Evolutionary conservation across 2,797 vertebrate species (phyloP), one percentile per base, ranked within the genome.

Genomic region (Cuniculus paca): DNA sequence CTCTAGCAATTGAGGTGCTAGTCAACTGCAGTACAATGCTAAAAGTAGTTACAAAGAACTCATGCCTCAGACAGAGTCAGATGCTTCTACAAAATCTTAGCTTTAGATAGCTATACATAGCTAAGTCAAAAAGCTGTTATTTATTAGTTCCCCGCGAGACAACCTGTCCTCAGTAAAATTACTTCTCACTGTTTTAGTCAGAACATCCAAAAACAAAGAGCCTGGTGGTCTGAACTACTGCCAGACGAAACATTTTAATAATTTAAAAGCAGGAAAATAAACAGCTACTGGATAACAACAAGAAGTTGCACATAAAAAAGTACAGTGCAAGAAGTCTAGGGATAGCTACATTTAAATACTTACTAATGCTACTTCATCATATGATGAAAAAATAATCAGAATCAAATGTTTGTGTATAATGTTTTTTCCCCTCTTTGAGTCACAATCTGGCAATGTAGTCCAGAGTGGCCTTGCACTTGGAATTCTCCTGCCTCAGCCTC

Each of bases 301-400:
- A 75, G 56, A 95, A 94, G 88, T 88, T 28, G n/a, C 20, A 91
- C 28, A 85, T 80, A 8, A 24, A 84, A 70, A 88, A 80, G 39
- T 61, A 50, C 14, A 82, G 45, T 45, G 63, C 74, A 81, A 78
- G 65, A 95, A 63, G 56, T 56, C 56, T 60, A 77, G 11, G 52
- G 75, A 70, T 39, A 58, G 39, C 31, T 79, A 92, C 31, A 78
- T 2, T 50, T 90, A 84, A 90, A 84, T 68, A 39, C 1, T 72
- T 63, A 39, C 6, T 63, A 79, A 90, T 89, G 87, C 52, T 79
- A 39, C 26, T 68, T 72, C 79, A 94, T 28, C n/a, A 54, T 26
- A 28, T 70, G 36, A 63, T 94, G 80, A 95, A 92, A 96, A 70
- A 89, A 82, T 28, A 85, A 89, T 26, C 81, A 90, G 77, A 95